A percentile compares a stretch with the other conserved stretches of the same genome.
Evolutionary conservation across 2,113 vertebrate species (phyloP).

Genomic region (Bothrops jararaca): DNA sequence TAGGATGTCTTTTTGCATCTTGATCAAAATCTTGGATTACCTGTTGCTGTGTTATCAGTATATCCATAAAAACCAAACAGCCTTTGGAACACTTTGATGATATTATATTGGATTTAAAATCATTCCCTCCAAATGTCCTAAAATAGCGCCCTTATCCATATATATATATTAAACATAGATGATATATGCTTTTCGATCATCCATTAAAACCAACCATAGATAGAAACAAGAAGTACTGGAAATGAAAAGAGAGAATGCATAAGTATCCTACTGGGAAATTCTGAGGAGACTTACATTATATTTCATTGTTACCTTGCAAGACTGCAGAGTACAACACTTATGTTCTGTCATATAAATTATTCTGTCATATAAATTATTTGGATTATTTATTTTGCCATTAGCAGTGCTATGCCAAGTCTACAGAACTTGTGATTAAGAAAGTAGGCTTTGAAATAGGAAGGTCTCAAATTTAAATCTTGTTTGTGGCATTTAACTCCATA

Average conservation of each 20-base stretch:
- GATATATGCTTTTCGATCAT: not conserved
- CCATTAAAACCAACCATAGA: not conserved
- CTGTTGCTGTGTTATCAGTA: not conserved
- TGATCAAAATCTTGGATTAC: not conserved
- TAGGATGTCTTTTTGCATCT: not conserved
- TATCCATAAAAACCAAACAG: not conserved
- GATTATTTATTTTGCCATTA: not conserved
- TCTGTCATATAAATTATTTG: not conserved
- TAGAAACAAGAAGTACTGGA: no score
- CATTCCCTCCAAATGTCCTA: not conserved
- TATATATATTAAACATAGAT: not conserved
- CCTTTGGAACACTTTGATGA: not conserved
- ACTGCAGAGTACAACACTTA: not conserved
- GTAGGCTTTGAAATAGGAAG: not conserved
- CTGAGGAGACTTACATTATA: not conserved
- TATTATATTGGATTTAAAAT: not conserved
- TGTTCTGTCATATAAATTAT: not conserved
- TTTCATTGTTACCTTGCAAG: not conserved
- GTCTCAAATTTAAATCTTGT: not conserved
- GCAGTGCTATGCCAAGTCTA: not conserved
- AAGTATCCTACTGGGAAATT: not conserved
- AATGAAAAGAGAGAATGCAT: not conserved
- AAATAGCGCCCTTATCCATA: not conserved
- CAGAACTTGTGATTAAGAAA: not conserved
- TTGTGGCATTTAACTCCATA: not conserved